phyloP scores from a whole-genome alignment of 2,113 vertebrate species.

The Gila orcuttii region DNA sequence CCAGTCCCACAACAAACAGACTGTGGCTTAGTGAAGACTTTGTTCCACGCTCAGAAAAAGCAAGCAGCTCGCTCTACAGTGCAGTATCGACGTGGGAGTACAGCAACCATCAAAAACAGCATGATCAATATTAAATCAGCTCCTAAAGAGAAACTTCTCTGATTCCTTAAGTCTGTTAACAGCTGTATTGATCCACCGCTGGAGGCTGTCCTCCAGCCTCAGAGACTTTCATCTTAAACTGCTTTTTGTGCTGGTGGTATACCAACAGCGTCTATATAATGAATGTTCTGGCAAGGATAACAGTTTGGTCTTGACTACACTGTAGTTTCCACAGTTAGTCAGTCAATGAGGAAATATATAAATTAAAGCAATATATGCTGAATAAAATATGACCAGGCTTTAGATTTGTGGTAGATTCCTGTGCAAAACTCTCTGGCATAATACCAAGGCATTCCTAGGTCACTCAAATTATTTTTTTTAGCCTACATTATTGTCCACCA shows the following conservation, averaged over 20 bases:
- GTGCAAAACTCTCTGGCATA: no score
- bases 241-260: slow-evolving; percentile 10
- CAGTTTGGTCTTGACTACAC: not conserved
- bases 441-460: not conserved
- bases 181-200: slow-evolving; percentile 36
- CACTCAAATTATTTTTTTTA: not conserved
- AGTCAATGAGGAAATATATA: not conserved
- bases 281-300: not conserved
- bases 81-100: not conserved
- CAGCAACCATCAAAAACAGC: not conserved
- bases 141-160: slow-evolving; percentile 29
- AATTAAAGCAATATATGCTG: not conserved
- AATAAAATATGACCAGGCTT: not conserved
- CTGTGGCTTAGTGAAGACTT: slow-evolving; percentile 19
- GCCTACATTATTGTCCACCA: no score
- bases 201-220: not conserved
- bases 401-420: no score
- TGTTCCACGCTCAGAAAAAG: slow-evolving; percentile 10
- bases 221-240: slow-evolving; percentile 4
- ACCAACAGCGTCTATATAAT: not conserved
- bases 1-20: slow-evolving; percentile 24
- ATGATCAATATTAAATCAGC: slow-evolving; percentile 39
- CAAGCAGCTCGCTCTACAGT: not conserved
- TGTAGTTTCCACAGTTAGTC: not conserved
- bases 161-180: slow-evolving; percentile 42